Evolutionary conservation across 2,113 vertebrate genomes (phyloP), one percentile per base, ranked within the genome.

Genomic region (cattle (Bos taurus)): DNA sequence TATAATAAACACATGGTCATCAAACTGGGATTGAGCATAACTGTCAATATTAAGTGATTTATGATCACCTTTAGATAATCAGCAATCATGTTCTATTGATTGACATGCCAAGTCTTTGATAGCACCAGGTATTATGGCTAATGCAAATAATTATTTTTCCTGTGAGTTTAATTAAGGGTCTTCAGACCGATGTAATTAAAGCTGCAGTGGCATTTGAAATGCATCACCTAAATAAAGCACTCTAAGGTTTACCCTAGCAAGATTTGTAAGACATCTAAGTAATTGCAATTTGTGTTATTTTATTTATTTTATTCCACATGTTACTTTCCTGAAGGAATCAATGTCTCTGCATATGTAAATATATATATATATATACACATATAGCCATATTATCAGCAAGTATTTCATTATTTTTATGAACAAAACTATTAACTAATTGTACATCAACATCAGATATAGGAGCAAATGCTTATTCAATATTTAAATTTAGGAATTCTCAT

Each of bases 121-220:
- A 98, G 64, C 23, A 95, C 95, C 82, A 98, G 83, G 96, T 97
- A 98, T 98, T 98, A 98, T 25, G 71, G 93, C 30, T 59, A 96
- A 97, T 88, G 48, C 78, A 98, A 98, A 98, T 97, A 97, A 71
- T 95, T 96, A 23, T 97, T 98, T 96, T 98, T 98, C 84, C 92
- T 97, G 52, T 30, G 94, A 98, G 80, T 98, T 98, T 94, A 98
- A 90, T 98, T 97, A 97, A 99, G 54, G 57, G 78, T 98, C 78
- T 97, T 98, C 89, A 98, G 96, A 85, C 95, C 97, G 93, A 92
- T 97, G 57, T 94, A 98, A 98, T 98, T 97, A 98, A 97, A 98
- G 98, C 40, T 94, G 62, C 94, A 98, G 71, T 91, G 91, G 86
- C 90, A 97, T 91, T 97, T 98, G 59, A 98, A 98, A 98, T 97